A percentile compares a stretch with the other conserved stretches of the same genome.
phyloP scores from a whole-genome alignment of 2,888 invertebrate genomes.

The Smittia sp. region DNA sequence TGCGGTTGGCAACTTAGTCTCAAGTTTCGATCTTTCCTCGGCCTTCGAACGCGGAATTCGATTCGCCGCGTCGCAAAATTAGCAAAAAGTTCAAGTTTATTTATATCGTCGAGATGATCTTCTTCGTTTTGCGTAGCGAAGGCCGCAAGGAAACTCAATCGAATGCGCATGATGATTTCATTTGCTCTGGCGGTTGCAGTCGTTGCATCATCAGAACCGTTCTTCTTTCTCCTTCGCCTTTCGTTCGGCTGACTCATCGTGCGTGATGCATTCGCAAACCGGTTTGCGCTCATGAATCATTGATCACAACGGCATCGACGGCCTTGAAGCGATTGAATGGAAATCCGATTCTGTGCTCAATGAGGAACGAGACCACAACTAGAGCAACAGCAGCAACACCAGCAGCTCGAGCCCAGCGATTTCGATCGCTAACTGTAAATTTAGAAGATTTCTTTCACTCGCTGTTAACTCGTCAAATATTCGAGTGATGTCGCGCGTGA shows the following conservation, averaged over 20 bases:
- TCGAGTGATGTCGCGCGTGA: slow-evolving; percentile 1
- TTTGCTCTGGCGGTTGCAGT: no score
- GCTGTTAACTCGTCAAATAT: neutral
- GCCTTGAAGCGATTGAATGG: neutral
- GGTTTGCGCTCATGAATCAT: neutral
- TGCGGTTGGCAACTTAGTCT: no score
- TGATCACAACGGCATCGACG: neutral
- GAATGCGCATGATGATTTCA: neutral
- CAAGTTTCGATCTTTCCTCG: neutral
- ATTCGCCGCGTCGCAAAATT: neutral
- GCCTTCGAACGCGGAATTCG: neutral
- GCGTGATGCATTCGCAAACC: neutral
- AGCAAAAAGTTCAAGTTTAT: slow-evolving; percentile 7
- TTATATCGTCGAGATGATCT: neutral
- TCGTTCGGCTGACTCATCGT: neutral
- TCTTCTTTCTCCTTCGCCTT: neutral
- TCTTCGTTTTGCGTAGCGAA: neutral
- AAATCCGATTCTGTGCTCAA: neutral
- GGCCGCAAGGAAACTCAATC: neutral
- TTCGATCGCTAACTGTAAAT: neutral
- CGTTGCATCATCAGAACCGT: neutral
- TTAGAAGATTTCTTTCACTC: neutral
- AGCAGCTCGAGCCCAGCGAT: neutral
- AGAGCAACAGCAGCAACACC: neutral
- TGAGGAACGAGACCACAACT: neutral